Conservation (phyloP, 2,797 vertebrate genomes). For the Coregonus ussuriensis region DNA sequence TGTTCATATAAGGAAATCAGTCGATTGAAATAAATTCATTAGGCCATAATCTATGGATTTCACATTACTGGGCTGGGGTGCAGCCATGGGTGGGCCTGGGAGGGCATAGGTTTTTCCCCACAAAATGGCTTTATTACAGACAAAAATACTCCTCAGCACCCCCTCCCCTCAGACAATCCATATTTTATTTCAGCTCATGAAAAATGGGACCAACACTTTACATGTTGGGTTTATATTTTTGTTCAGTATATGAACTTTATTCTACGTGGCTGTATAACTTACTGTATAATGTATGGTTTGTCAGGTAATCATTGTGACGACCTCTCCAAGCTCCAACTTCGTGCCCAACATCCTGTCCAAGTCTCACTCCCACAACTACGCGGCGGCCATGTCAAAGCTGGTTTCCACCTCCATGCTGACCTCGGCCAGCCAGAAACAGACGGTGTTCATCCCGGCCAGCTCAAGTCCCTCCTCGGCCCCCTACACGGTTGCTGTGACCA, state of each 20-base stretch:
- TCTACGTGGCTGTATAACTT: neutral
- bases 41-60: no score
- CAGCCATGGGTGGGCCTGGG: no score
- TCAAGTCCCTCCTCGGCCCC: constrained; percentile 73
- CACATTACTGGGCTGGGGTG: no score
- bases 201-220: no score
- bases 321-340: constrained; percentile 95
- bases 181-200: no score
- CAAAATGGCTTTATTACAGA: no score
- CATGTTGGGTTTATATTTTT: neutral
- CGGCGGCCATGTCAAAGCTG: constrained; percentile 89
- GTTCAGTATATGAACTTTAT: neutral
- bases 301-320: constrained; percentile 98
- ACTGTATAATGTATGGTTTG: neutral
- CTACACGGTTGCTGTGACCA: constrained; percentile 86
- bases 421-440: constrained; percentile 89
- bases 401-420: constrained; percentile 87
- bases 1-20: no score
- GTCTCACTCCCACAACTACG: constrained; percentile 86
- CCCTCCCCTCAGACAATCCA: no score
- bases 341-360: constrained; percentile 99
- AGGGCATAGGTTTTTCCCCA: no score
- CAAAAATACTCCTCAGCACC: no score
- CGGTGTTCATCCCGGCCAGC: constrained; percentile 88
- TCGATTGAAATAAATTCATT: no score